Conservation (phyloP, 1,140 invertebrate species). For the Hypsibius dujardini region DNA sequence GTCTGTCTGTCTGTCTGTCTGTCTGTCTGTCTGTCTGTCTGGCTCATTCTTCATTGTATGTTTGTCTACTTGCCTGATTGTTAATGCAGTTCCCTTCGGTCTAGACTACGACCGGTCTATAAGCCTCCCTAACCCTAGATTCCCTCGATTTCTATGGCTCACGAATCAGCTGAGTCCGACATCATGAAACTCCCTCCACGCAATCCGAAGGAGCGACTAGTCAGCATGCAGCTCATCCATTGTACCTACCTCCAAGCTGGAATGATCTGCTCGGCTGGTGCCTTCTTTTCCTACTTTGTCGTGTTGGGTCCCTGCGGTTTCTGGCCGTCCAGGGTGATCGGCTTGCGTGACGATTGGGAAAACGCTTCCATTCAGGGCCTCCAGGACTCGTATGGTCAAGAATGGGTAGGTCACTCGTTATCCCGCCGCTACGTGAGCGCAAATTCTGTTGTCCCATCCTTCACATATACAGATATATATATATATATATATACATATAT, state of each 20-base stretch:
- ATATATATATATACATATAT: too few species aligned
- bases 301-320: slow-evolving; percentile 98
- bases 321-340: slow-evolving; percentile 61
- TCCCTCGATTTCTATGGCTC: slow-evolving; percentile 87
- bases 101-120: too few species aligned
- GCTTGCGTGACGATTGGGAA: slow-evolving; percentile 84
- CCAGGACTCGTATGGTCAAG: slow-evolving; percentile 87
- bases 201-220: slow-evolving; percentile 82
- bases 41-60: too few species aligned
- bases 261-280: slow-evolving; percentile 96
- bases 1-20: too few species aligned
- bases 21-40: too few species aligned
- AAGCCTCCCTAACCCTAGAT: slow-evolving; percentile 38
- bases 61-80: too few species aligned
- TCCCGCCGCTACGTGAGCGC: neutral
- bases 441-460: too few species aligned
- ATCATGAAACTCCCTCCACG: slow-evolving; percentile 89
- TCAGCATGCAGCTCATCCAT: slow-evolving; percentile 55
- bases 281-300: slow-evolving; percentile 97
- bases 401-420: slow-evolving; percentile 65
- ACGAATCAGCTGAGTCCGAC: slow-evolving; percentile 85
- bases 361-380: slow-evolving; percentile 87
- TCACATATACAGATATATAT: too few species aligned
- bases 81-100: too few species aligned
- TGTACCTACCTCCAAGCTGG: slow-evolving; percentile 76